Conservation (phyloP, 1,140 invertebrate genomes). For the Marisa cornuarietis region DNA sequence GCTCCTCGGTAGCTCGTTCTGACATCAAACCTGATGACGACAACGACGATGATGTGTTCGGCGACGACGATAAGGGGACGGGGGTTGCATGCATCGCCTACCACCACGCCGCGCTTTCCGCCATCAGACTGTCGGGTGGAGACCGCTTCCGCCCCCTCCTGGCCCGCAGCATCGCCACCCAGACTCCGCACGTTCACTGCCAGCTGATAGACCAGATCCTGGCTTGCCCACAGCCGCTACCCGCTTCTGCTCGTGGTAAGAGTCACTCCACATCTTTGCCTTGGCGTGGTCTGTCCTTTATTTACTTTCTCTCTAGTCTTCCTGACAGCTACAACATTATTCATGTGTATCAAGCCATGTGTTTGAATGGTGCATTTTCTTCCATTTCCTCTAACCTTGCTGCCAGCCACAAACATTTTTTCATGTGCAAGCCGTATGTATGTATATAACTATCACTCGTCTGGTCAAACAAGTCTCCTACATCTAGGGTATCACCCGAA, state of each 20-base stretch:
- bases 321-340: neutral
- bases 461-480: too few relatives aligned
- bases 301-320: neutral
- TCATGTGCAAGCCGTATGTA: too few relatives aligned
- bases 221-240: conserved; percentile 12
- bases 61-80: conserved; percentile 4
- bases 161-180: conserved; percentile 33
- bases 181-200: conserved; percentile 38
- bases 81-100: conserved; percentile 20
- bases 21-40: neutral
- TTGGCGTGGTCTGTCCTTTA: neutral
- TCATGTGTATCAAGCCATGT: neutral
- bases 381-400: too few relatives aligned
- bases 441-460: too few relatives aligned
- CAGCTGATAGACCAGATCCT: conserved; percentile 29
- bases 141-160: conserved; percentile 20
- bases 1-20: too few relatives aligned
- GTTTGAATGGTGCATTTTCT: too few relatives aligned
- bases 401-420: too few relatives aligned
- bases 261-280: neutral
- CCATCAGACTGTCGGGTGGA: conserved; percentile 9
- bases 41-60: neutral
- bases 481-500: too few relatives aligned
- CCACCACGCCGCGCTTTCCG: conserved; percentile 17
- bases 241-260: conserved; percentile 13